phyloP scores from a whole-genome alignment of 2,113 vertebrate genomes.

The Sinosuthora webbiana region DNA sequence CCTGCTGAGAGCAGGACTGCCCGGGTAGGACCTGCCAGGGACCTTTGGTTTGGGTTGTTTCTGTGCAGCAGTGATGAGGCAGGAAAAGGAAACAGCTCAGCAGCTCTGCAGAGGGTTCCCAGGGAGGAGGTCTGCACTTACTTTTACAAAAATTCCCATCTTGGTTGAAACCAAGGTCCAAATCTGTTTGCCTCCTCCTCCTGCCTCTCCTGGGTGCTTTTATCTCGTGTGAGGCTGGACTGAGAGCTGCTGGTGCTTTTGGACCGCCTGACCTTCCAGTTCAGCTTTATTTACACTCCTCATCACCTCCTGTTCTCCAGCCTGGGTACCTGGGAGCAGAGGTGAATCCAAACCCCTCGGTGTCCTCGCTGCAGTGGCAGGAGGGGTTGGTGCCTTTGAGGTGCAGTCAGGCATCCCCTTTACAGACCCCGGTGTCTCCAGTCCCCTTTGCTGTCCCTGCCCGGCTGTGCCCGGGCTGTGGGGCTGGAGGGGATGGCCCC shows the following conservation, averaged over 20 bases:
- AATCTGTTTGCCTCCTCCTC: background rate
- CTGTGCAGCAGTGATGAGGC: background rate
- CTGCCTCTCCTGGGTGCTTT: background rate
- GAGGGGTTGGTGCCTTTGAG: background rate
- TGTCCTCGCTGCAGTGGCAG: background rate
- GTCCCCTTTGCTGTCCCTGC: background rate
- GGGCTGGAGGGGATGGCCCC: background rate
- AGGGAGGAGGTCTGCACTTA: background rate
- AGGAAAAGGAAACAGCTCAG: background rate
- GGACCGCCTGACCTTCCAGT: background rate
- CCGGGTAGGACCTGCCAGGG: background rate
- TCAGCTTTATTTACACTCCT: background rate
- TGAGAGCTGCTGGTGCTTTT: background rate
- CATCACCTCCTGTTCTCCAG: background rate
- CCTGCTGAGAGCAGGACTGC: background rate
- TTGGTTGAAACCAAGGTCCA: background rate
- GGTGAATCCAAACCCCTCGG: background rate
- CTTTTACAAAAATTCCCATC: background rate
- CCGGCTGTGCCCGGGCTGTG: background rate
- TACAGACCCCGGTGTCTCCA: rapidly evolving
- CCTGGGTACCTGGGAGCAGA: background rate
- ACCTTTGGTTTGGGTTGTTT: background rate
- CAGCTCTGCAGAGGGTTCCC: background rate
- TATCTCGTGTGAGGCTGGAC: background rate
- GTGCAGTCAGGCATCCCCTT: rapidly evolving